Evolutionary conservation across 2,113 vertebrate species (phyloP).

Genomic region (Gopherus evgoodei): DNA sequence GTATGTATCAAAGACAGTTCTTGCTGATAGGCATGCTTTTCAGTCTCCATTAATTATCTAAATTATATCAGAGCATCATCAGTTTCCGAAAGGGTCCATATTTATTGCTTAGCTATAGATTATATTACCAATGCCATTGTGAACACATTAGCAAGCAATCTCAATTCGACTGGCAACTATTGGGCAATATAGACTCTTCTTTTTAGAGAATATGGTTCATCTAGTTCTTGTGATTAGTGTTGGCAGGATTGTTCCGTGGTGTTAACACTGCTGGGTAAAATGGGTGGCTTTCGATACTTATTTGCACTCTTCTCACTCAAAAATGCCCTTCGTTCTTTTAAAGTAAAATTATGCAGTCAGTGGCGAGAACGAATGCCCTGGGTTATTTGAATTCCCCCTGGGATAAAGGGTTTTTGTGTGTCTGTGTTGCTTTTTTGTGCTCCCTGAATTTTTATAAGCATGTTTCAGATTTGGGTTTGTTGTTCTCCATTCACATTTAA

Average conservation of each 20-base stretch:
- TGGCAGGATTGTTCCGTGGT: not conserved
- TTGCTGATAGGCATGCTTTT: not conserved
- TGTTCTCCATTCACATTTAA: not conserved
- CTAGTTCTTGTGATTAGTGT: rapidly evolving
- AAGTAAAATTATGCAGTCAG: not conserved
- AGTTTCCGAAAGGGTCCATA: not conserved
- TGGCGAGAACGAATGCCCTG: not conserved
- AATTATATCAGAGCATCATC: not conserved
- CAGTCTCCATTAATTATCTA: not conserved
- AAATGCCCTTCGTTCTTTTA: slow-evolving; percentile 37
- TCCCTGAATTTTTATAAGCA: not conserved
- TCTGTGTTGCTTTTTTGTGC: not conserved
- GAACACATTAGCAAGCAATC: rapidly evolving
- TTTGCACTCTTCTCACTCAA: not conserved
- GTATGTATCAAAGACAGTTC: not conserved
- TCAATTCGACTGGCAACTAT: rapidly evolving
- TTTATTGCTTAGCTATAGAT: rapidly evolving
- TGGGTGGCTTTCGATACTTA: not conserved
- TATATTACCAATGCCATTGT: not conserved
- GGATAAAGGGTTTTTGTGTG: not conserved
- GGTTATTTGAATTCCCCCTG: slow-evolving; percentile 34
- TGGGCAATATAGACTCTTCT: rapidly evolving
- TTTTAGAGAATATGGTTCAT: rapidly evolving
- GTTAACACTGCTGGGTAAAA: not conserved
- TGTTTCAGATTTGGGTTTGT: rapidly evolving